Evolutionary conservation across 2,888 invertebrate genomes (phyloP).

Genomic region (Malthinus flaveolus): DNA sequence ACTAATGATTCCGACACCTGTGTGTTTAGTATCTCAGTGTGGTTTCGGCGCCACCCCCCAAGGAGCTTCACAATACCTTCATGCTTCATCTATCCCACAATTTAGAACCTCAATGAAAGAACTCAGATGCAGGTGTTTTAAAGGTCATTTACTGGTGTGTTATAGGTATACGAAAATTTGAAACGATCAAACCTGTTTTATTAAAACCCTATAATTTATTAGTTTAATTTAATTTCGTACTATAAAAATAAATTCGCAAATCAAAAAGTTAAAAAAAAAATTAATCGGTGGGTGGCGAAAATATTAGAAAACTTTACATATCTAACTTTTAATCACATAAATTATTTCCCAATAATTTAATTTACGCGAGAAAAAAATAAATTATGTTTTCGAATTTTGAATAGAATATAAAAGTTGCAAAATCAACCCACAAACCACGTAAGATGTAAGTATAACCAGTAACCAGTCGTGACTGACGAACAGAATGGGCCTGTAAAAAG

Average conservation of each 20-base stretch:
- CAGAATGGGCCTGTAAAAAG: conserved; percentile 37
- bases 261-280: no score
- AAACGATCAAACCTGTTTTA: not conserved
- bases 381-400: not conserved
- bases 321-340: no score
- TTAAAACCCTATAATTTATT: not conserved
- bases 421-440: conserved; percentile 10
- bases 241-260: no score
- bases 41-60: conserved; percentile 48
- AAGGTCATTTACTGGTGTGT: conserved; percentile 32
- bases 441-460: conserved; percentile 39
- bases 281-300: no score
- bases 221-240: not conserved
- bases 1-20: conserved; percentile 47
- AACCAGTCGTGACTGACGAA: conserved; percentile 42
- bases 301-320: no score
- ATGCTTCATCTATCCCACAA: conserved; percentile 11
- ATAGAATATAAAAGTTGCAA: not conserved
- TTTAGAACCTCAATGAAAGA: conserved; percentile 19
- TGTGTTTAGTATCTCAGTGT: conserved; percentile 37
- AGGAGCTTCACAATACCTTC: conserved; percentile 37
- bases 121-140: conserved; percentile 43
- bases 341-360: no score
- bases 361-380: not conserved
- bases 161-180: not conserved